Evolutionary conservation across 2,888 invertebrate species (phyloP).

Genomic region (Asteroscopus sphinx): DNA sequence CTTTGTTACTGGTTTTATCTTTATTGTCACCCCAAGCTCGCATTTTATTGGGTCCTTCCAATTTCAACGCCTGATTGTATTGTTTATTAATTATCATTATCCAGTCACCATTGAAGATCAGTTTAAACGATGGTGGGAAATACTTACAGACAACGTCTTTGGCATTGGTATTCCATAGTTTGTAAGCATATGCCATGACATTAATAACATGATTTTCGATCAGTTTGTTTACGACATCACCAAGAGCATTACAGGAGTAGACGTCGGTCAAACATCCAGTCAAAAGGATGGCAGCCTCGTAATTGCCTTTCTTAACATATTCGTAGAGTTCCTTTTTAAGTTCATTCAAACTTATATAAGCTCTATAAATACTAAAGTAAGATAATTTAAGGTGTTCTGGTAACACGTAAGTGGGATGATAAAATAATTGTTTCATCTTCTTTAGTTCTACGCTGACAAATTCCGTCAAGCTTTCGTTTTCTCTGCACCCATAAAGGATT

Average conservation of each 20-base stretch:
- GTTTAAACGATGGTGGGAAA: constrained; percentile 23
- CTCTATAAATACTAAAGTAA: constrained; percentile 6
- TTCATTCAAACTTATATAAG: constrained; percentile 8
- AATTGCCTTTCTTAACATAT: constrained; percentile 6
- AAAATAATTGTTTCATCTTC: constrained; percentile 19
- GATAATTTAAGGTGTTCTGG: constrained; percentile 9
- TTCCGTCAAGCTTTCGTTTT: no score
- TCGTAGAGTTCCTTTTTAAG: constrained; percentile 16
- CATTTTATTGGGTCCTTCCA: not conserved
- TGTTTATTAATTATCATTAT: constrained; percentile 9
- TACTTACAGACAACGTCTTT: constrained; percentile 13
- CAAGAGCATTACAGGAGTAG: constrained; percentile 9
- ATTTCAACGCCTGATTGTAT: constrained; percentile 17
- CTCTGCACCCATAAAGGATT: constrained; percentile 2
- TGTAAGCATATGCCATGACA: constrained; percentile 9
- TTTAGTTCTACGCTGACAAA: not conserved
- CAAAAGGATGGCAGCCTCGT: constrained; percentile 22
- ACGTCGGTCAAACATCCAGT: constrained; percentile 12
- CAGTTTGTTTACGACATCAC: constrained; percentile 14
- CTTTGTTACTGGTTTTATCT: constrained; percentile 5
- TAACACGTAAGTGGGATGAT: constrained; percentile 23
- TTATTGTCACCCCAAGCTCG: not conserved
- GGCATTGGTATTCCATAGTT: constrained; percentile 17
- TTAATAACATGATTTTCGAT: constrained; percentile 4
- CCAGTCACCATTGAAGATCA: constrained; percentile 19